Percentiles rank a stretch among this genome's conserved stretches.
These are phyloP conservation scores for Hyposoter dolosus DNA, from an alignment of 2,888 invertebrate species.

Conservation along the genomic window DNA sequence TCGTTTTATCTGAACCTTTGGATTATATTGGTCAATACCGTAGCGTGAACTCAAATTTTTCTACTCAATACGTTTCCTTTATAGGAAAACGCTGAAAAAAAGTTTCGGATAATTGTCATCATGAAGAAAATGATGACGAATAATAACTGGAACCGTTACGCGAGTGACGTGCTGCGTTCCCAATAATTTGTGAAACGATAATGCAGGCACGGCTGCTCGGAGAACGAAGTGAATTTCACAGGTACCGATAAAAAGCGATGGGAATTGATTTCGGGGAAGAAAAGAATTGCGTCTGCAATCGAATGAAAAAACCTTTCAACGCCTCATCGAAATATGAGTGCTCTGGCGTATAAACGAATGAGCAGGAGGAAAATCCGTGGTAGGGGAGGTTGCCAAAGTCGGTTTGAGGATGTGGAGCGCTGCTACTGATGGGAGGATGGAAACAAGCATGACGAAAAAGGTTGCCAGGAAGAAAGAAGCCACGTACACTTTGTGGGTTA, in stretches of 20 bases:
- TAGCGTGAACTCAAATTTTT: not conserved
- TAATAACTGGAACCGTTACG: no score
- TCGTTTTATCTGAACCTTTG: no score
- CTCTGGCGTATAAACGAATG: not conserved
- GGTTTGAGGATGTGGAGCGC: not conserved
- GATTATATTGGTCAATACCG: not conserved
- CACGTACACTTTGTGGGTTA: not conserved
- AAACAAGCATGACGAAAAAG: not conserved
- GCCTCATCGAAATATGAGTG: not conserved
- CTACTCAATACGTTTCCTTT: not conserved
- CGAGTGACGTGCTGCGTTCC: no score
- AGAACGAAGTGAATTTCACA: not conserved
- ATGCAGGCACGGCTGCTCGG: not conserved
- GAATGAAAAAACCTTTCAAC: not conserved
- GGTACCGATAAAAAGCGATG: not conserved
- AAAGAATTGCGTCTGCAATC: not conserved
- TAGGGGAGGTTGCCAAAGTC: not conserved
- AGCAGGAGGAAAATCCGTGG: not conserved
- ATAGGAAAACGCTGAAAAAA: not conserved
- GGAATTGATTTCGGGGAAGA: not conserved
- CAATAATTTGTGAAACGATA: no score
- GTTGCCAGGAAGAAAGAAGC: slow-evolving; percentile 3
- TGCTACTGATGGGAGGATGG: not conserved
- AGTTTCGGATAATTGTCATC: not conserved
- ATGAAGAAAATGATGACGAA: no score